Evolutionary conservation across 2,888 invertebrate species (phyloP).

Genomic region (Eupeodes luniger): DNA sequence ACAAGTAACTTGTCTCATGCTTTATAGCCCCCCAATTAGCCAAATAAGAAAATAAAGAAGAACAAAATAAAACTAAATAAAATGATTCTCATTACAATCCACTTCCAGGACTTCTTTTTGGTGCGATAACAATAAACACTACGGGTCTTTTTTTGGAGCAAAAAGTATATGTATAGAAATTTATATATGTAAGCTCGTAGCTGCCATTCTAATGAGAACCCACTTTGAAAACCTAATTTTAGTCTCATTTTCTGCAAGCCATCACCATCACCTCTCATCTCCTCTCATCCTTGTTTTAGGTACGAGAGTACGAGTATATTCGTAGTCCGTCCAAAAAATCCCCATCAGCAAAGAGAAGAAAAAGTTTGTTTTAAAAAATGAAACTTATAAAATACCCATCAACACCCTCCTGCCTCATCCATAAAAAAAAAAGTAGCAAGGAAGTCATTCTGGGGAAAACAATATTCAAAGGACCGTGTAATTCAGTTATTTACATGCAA

Average conservation of each 20-base stretch:
- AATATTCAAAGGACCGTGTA: slow-evolving; percentile 76
- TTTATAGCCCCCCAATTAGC: slow-evolving; percentile 5
- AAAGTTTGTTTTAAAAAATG: slow-evolving; percentile 28
- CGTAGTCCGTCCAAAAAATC: background rate
- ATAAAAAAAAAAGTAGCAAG: slow-evolving; percentile 58
- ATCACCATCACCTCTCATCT: background rate
- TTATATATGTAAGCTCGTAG: background rate
- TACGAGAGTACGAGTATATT: background rate
- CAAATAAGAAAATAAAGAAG: background rate
- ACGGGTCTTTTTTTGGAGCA: slow-evolving; percentile 3
- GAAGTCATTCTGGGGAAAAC: slow-evolving; percentile 71
- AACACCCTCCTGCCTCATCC: slow-evolving; percentile 37
- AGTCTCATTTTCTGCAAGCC: slow-evolving; percentile 58
- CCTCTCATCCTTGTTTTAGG: background rate
- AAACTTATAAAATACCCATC: slow-evolving; percentile 44
- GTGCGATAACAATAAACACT: slow-evolving; percentile 69
- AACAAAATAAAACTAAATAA: slow-evolving; percentile 7
- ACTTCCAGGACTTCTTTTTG: slow-evolving; percentile 43
- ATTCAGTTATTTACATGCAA: slow-evolving; percentile 76
- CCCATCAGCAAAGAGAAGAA: background rate
- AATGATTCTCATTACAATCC: slow-evolving; percentile 72
- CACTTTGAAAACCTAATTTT: slow-evolving; percentile 73
- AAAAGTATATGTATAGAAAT: background rate
- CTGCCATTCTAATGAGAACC: slow-evolving; percentile 61
- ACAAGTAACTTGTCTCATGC: slow-evolving; percentile 8